These are phyloP conservation scores for Dysidea cf. avara DNA, from an alignment of 37 sponge, comb jelly and placozoan species.

Conservation along the genomic window DNA sequence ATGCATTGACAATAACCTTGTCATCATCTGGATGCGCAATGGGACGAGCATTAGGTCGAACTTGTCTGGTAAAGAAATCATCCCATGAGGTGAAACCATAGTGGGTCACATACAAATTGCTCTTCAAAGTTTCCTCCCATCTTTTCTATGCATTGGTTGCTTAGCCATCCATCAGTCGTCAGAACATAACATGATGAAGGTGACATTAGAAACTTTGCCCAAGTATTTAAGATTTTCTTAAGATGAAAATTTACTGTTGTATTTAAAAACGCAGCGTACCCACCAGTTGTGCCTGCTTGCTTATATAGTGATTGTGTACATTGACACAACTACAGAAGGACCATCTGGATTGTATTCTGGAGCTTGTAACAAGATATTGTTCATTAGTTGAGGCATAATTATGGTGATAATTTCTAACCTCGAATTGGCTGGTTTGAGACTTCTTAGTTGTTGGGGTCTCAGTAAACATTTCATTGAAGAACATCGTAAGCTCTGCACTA, in stretches of 20 bases:
- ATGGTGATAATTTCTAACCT: constrained; percentile 29
- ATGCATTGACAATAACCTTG: too few relatives aligned
- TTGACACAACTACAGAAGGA: constrained; percentile 39
- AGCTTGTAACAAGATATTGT: constrained; percentile 30
- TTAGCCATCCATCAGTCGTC: constrained; percentile 37
- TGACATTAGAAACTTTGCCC: constrained; percentile 31
- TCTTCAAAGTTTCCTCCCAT: constrained; percentile 13
- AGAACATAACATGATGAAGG: constrained; percentile 38
- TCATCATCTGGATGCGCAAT: constrained; percentile 35
- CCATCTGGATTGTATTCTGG: constrained; percentile 17
- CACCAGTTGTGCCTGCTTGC: constrained; percentile 26
- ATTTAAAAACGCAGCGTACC: constrained; percentile 43
- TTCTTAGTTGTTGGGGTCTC: not conserved
- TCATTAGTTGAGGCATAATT: too few relatives aligned
- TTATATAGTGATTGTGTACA: constrained; percentile 41
- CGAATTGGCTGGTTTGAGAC: constrained; percentile 15
- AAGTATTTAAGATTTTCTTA: constrained; percentile 26
- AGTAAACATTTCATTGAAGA: constrained; percentile 19
- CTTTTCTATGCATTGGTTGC: constrained; percentile 3
- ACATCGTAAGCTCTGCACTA: constrained; percentile 20
- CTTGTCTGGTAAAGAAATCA: too few relatives aligned
- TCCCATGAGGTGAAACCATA: constrained; percentile 47
- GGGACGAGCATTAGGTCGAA: constrained; percentile 39
- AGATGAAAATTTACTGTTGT: constrained; percentile 27
- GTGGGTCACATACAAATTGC: constrained; percentile 8